phyloP scores from a whole-genome alignment of 37 sponge, comb jelly and placozoan genomes.

The Haliclona indistincta region DNA sequence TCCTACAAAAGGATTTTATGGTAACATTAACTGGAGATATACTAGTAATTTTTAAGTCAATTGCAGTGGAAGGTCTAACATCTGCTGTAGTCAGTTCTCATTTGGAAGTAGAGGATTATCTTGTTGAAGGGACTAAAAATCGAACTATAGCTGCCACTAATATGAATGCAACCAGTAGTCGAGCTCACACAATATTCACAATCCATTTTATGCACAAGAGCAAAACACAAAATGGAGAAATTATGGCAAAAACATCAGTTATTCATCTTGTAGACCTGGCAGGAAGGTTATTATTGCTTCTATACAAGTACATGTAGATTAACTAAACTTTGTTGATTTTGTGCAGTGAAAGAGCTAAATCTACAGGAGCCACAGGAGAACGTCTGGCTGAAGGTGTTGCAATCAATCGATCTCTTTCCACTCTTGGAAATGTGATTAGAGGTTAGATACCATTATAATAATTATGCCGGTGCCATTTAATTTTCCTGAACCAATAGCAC shows the following conservation, averaged over 20 bases:
- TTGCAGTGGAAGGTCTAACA: constrained; percentile 60
- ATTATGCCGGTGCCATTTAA: background rate
- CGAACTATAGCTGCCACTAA: constrained; percentile 75
- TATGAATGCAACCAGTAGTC: constrained; percentile 83
- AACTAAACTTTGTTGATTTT: background rate
- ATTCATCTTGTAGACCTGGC: constrained; percentile 81
- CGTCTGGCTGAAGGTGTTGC: constrained; percentile 72
- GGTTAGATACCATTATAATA: constrained; percentile 20
- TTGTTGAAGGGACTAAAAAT: constrained; percentile 71
- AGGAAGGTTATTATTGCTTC: constrained; percentile 42
- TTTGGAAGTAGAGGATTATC: constrained; percentile 56
- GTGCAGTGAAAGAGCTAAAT: constrained; percentile 69
- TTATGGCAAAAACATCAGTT: constrained; percentile 54
- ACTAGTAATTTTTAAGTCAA: no score
- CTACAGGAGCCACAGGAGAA: constrained; percentile 77
- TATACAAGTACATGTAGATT: no score
- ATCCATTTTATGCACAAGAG: constrained; percentile 67
- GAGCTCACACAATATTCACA: constrained; percentile 72
- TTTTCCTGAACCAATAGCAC: constrained; percentile 19
- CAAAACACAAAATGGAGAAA: constrained; percentile 25
- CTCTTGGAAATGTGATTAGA: constrained; percentile 78
- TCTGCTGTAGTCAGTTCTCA: constrained; percentile 53
- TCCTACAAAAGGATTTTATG: constrained; percentile 73
- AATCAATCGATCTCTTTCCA: constrained; percentile 78
- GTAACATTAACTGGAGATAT: no score